Conservation (phyloP, 2,113 vertebrate genomes). For the Passer montanus region DNA sequence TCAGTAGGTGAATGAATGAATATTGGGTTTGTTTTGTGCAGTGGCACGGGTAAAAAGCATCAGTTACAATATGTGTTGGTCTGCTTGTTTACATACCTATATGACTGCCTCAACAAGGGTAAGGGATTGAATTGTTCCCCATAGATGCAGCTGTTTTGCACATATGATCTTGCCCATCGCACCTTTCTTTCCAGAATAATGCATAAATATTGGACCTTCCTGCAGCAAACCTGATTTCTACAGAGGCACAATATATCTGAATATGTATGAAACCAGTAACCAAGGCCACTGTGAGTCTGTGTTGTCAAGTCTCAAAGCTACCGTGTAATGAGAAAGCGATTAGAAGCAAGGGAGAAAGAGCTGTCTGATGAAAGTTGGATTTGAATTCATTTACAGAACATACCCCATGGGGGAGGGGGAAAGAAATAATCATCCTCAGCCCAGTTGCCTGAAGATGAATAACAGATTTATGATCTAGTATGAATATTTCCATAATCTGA, state of each 20-base stretch:
- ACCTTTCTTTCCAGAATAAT: background rate
- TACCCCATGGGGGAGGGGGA: background rate
- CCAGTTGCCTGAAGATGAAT: constrained; percentile 39
- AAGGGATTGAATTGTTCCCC: background rate
- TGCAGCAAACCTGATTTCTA: background rate
- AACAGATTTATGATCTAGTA: constrained; percentile 38
- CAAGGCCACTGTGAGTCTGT: constrained; percentile 34
- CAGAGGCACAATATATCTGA: background rate
- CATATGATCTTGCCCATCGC: background rate
- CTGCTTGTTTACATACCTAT: accelerated
- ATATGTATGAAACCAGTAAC: constrained; percentile 56
- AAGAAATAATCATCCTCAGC: background rate
- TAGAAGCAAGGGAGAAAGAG: constrained; percentile 33
- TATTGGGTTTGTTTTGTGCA: background rate
- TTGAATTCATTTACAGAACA: constrained; percentile 53
- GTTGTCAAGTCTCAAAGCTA: constrained; percentile 46
- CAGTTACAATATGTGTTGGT: background rate
- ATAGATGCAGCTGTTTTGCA: background rate
- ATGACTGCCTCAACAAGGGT: background rate
- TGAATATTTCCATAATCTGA: constrained; percentile 52
- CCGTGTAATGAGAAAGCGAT: constrained; percentile 8
- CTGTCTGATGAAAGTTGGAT: constrained; percentile 35
- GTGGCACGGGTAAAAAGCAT: background rate
- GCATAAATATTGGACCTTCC: background rate
- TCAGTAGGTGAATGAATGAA: background rate